Percentiles rank a stretch among this genome's conserved stretches.
Conservation (phyloP, 2,888 invertebrate species). For the Rhaphigaster nebulosa region DNA sequence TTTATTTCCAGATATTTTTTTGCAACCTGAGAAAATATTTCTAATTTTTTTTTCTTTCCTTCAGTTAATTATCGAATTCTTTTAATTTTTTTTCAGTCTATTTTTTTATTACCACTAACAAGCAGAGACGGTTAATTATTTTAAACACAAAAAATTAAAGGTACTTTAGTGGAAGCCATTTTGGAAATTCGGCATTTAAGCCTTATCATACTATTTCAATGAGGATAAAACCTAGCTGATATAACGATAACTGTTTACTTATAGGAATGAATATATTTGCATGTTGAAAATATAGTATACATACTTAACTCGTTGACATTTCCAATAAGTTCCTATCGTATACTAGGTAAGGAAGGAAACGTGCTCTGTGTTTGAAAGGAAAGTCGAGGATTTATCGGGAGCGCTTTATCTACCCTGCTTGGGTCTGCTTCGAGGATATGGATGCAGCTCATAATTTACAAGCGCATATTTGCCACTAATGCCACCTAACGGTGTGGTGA, state of each 20-base stretch:
- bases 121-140: no score
- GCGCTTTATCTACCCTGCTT: background rate
- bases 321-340: background rate
- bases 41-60: no score
- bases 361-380: background rate
- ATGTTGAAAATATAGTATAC: background rate
- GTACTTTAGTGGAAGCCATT: no score
- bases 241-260: background rate
- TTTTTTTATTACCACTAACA: no score
- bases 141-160: no score
- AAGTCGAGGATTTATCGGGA: background rate
- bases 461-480: background rate
- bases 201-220: no score
- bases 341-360: background rate
- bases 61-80: no score
- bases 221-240: no score
- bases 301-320: background rate
- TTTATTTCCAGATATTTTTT: no score
- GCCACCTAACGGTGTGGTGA: background rate
- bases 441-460: slow-evolving; percentile 1
- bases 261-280: background rate
- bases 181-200: no score
- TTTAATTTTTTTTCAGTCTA: no score
- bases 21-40: no score
- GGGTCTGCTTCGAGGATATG: background rate